These are phyloP conservation scores for Anoplolepis gracilipes DNA, from an alignment of 1,140 invertebrate species.

Conservation along the genomic window DNA sequence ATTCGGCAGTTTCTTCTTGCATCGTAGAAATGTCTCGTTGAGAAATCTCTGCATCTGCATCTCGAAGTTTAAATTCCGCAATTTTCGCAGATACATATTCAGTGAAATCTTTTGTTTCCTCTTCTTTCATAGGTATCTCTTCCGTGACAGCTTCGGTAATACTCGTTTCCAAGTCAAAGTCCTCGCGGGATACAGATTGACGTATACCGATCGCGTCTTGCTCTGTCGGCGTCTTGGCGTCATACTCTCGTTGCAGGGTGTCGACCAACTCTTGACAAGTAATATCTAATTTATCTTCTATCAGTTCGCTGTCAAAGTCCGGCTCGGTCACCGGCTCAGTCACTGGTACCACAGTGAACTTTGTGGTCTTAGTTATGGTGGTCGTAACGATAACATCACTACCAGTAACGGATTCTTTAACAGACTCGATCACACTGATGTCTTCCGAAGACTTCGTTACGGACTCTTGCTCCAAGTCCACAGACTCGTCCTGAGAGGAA, in stretches of 20 bases:
- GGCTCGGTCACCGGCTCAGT: slow-evolving; percentile 75
- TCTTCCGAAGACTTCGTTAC: slow-evolving; percentile 73
- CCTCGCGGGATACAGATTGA: background rate
- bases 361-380: slow-evolving; percentile 62
- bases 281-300: slow-evolving; percentile 82
- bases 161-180: slow-evolving; percentile 18
- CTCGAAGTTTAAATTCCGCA: background rate
- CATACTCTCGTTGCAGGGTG: slow-evolving; percentile 80
- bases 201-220: slow-evolving; percentile 52
- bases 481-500: slow-evolving; percentile 66
- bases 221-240: slow-evolving; percentile 81
- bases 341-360: slow-evolving; percentile 78
- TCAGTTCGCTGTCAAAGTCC: slow-evolving; percentile 81
- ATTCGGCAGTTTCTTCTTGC: background rate
- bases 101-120: background rate
- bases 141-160: slow-evolving; percentile 43
- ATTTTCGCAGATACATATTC: background rate
- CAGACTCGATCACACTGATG: slow-evolving; percentile 71
- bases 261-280: slow-evolving; percentile 84
- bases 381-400: background rate
- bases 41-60: background rate
- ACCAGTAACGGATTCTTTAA: slow-evolving; percentile 44
- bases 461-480: slow-evolving; percentile 66
- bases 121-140: slow-evolving; percentile 13
- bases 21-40: background rate